These are phyloP conservation scores for Patiria pectinifera DNA, from an alignment of 53 echinoderm and acorn worm species.

Conservation along the genomic window DNA sequence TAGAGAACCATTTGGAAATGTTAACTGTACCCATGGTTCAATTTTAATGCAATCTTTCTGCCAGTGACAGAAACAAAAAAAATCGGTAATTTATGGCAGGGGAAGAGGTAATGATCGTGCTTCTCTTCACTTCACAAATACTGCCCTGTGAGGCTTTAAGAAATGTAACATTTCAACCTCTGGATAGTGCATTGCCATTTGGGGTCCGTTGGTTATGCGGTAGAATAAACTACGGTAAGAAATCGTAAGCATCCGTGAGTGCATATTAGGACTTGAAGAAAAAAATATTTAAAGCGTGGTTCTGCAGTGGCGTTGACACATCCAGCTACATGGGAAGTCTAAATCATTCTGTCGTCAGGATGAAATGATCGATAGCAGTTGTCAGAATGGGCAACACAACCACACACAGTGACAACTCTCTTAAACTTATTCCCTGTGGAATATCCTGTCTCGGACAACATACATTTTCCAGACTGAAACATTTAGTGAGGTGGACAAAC, in stretches of 20 bases:
- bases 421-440: neutral
- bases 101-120: neutral
- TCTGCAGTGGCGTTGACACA: constrained; percentile 17
- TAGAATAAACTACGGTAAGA: constrained; percentile 15
- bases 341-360: constrained; percentile 38
- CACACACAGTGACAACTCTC: neutral
- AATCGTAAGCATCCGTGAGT: neutral
- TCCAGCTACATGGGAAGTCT: neutral
- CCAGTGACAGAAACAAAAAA: neutral
- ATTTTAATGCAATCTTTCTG: neutral
- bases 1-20: neutral
- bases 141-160: constrained; percentile 10
- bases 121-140: neutral
- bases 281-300: neutral
- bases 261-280: neutral
- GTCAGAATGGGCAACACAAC: constrained; percentile 3
- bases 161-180: neutral
- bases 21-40: neutral
- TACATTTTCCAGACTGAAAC: too few relatives aligned
- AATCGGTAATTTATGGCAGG: neutral
- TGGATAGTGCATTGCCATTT: constrained; percentile 38
- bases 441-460: too few relatives aligned
- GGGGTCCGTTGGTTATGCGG: neutral
- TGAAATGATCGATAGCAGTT: constrained; percentile 18
- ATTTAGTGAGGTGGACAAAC: too few relatives aligned